Conservation (phyloP, 2,797 vertebrate species). For the Argentina silus region DNA sequence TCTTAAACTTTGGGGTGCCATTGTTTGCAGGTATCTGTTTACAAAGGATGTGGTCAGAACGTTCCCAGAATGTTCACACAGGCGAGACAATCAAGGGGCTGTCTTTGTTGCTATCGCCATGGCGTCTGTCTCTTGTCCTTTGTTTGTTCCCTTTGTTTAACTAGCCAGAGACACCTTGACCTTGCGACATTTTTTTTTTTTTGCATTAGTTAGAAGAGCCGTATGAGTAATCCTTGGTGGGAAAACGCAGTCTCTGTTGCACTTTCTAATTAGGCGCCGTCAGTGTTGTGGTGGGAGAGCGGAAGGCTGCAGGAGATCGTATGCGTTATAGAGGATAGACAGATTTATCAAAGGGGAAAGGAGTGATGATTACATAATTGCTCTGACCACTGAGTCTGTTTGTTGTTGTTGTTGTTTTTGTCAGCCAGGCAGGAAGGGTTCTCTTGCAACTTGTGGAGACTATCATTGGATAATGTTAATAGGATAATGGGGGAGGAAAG, state of each 20-base stretch:
- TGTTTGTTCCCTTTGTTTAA: constrained; percentile 30
- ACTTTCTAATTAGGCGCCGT: no score
- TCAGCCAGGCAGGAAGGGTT: no score
- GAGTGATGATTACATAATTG: no score
- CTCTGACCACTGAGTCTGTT: no score
- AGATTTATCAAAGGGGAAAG: background rate
- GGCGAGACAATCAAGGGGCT: background rate
- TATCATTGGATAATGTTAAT: no score
- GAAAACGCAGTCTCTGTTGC: no score
- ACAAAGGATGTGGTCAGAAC: background rate
- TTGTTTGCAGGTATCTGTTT: constrained; percentile 3
- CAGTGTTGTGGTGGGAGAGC: no score
- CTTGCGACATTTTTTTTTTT: constrained; percentile 23
- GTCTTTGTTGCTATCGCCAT: background rate
- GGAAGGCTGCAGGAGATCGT: no score
- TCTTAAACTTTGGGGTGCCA: constrained; percentile 4
- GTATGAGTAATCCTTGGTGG: background rate
- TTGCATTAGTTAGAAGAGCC: constrained; percentile 5
- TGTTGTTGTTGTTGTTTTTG: no score
- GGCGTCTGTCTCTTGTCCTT: background rate
- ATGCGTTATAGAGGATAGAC: background rate
- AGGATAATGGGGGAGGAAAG: no score
- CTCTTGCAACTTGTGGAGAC: no score
- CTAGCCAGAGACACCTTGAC: constrained; percentile 27
- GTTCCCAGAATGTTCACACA: background rate